Percentiles rank a stretch among this genome's conserved stretches.
Evolutionary conservation across 2,888 invertebrate genomes (phyloP).

Genomic region (Drosophila suboccidentalis): DNA sequence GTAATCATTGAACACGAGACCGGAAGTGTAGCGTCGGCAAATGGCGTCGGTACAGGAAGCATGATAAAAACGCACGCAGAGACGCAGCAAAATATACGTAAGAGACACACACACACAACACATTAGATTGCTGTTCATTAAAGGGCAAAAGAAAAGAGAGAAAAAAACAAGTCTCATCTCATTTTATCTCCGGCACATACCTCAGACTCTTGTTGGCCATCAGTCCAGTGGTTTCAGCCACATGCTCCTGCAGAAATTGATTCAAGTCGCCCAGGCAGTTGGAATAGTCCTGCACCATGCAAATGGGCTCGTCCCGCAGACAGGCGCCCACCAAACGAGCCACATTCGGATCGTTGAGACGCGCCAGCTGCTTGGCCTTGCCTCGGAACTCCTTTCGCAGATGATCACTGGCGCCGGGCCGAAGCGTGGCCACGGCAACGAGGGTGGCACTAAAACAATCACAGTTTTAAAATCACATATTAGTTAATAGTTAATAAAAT

Average conservation of each 20-base stretch:
- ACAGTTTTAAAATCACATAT: no score
- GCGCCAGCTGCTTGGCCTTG: conserved; percentile 90
- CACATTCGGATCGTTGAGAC: conserved; percentile 90
- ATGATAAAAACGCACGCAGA: conserved; percentile 78
- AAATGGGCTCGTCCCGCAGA: conserved; percentile 90
- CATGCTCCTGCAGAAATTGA: conserved; percentile 93
- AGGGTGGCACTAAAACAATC: conserved; percentile 84
- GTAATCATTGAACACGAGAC: conserved; percentile 82
- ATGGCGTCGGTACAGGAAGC: conserved; percentile 82
- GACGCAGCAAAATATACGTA: conserved; percentile 35
- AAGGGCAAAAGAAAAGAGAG: conserved; percentile 10
- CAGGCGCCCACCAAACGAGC: conserved; percentile 91
- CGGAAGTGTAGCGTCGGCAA: conserved; percentile 82
- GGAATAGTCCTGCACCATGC: conserved; percentile 90
- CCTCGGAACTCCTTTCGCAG: conserved; percentile 90
- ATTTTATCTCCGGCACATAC: conserved; percentile 84
- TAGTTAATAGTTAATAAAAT: no score
- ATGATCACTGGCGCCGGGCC: conserved; percentile 87
- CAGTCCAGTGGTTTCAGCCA: conserved; percentile 90
- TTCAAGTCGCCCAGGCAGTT: conserved; percentile 91
- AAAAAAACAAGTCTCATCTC: not conserved
- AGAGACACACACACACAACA: conserved; percentile 35
- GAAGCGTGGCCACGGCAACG: conserved; percentile 91
- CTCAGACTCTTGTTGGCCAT: conserved; percentile 88
- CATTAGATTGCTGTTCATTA: conserved; percentile 47